Evolutionary conservation across 2,797 vertebrate genomes (phyloP).

Genomic region (Myotis findleyi): DNA sequence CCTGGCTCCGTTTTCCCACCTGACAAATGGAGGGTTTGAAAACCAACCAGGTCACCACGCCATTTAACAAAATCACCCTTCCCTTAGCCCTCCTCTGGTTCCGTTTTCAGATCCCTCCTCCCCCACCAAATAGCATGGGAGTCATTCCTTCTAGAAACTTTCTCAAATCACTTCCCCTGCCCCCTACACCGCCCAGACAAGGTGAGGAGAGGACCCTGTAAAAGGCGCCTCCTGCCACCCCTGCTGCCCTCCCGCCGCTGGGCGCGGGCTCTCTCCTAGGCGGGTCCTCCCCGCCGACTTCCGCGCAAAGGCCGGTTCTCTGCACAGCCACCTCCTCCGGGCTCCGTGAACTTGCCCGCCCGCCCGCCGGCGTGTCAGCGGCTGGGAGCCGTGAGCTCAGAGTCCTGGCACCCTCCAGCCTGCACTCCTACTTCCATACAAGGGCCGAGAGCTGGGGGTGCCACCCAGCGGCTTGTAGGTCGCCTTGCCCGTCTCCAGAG

Average conservation of each 20-base stretch:
- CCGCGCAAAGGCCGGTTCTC: neutral
- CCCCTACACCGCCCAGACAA: neutral
- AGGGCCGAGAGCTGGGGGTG: constrained; percentile 54
- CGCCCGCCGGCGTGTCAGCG: neutral
- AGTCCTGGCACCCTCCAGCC: constrained; percentile 57
- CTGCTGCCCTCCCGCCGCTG: neutral
- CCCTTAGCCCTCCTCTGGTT: neutral
- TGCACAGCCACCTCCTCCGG: constrained; percentile 24
- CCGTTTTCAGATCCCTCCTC: constrained; percentile 12
- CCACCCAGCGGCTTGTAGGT: constrained; percentile 65
- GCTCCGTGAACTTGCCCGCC: constrained; percentile 46
- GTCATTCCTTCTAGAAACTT: constrained; percentile 71
- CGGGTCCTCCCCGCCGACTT: neutral
- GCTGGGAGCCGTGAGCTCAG: constrained; percentile 63
- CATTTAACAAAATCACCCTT: neutral
- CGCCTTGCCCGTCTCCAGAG: constrained; percentile 47
- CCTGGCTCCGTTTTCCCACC: constrained; percentile 30
- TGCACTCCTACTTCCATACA: constrained; percentile 69
- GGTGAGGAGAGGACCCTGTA: neutral
- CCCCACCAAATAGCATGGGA: neutral
- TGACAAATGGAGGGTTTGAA: constrained; percentile 32
- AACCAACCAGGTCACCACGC: neutral
- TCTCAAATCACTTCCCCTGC: constrained; percentile 40
- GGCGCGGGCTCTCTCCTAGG: neutral
- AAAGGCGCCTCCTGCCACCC: neutral